These are phyloP conservation scores for Solen grandis DNA, from an alignment of 1,140 invertebrate genomes.

Conservation along the genomic window DNA sequence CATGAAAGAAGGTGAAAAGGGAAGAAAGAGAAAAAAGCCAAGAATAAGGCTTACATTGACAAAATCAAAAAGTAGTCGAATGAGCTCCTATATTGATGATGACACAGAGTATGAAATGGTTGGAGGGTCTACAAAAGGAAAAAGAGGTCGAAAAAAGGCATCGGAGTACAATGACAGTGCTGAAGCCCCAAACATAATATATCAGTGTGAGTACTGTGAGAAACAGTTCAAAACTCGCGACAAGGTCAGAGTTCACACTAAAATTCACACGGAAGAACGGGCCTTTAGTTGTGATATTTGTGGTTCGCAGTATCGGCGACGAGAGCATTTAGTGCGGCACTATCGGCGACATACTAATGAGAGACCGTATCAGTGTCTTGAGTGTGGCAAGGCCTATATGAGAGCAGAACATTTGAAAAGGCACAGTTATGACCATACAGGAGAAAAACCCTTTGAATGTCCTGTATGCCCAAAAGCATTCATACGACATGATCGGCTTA, in stretches of 20 bases:
- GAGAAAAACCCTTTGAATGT: constrained; percentile 54
- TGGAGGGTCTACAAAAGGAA: constrained; percentile 5
- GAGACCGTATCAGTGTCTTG: constrained; percentile 96
- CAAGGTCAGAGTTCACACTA: constrained; percentile 40
- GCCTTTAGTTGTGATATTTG: constrained; percentile 49
- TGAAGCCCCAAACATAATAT: constrained; percentile 31
- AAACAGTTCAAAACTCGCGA: constrained; percentile 53
- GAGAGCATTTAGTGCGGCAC: constrained; percentile 93
- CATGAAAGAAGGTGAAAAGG: constrained; percentile 41
- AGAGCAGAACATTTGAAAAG: constrained; percentile 55
- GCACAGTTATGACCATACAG: constrained; percentile 50
- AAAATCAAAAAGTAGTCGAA: constrained; percentile 24
- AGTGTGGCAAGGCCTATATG: constrained; percentile 83
- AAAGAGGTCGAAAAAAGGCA: constrained; percentile 33
- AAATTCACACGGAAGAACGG: constrained; percentile 53
- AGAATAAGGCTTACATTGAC: constrained; percentile 41
- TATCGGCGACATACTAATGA: constrained; percentile 98
- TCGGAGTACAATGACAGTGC: not conserved
- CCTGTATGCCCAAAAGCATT: constrained; percentile 47
- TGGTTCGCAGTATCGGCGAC: constrained; percentile 32
- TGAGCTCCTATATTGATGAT: not conserved
- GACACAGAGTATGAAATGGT: constrained; percentile 36
- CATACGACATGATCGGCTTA: constrained; percentile 46
- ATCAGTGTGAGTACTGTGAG: constrained; percentile 55
- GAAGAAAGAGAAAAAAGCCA: constrained; percentile 40